Evolutionary conservation across 1,140 invertebrate species (phyloP), one percentile per base, ranked within the genome.

Genomic region (Bombus confusus): DNA sequence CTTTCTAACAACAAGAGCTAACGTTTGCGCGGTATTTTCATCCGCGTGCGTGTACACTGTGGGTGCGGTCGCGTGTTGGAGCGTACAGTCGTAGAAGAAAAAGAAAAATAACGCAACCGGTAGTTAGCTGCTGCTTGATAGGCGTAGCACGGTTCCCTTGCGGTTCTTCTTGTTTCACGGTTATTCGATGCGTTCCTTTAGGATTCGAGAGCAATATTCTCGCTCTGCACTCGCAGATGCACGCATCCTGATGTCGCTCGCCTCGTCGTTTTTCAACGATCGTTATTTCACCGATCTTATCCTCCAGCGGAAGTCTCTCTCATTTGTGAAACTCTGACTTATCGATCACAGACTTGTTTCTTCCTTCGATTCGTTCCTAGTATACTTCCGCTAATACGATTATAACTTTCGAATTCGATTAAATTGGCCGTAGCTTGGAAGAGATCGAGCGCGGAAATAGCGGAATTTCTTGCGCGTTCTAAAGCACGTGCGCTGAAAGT

Each of bases 21-120:
- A 77, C 22, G 39, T 43, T 84, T 28, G 22, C 81, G 57, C n/a
- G 82, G 79, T 79, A 86, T 89, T 87, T 87, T 76, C 71, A 75
- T 76, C 39, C n/a, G 34, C 43, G 64, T 82, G 74, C 66, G 74
- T 82, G 83, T 83, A 80, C 73, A 71, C 80, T 77, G 78, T 93
- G 91, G 93, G 93, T 91, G 93, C 93, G 93, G 93, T 90, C 88
- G 86, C 81, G 83, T 79, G 88, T 92, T 90, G 80, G 78, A 90
- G 89, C 85, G 87, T 88, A 82, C 86, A 88, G 86, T 73, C 6
- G 28, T 18, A 18, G 43, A 59, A 86, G 81, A 83, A 86, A 91
- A 86, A 66, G 69, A 86, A 66, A 86, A 76, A 66, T 75, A 76
- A 81, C 85, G 89, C 69, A 91, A 89, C 88, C 86, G 72, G 86